A percentile compares a stretch with the other conserved stretches of the same genome.
phyloP scores from a whole-genome alignment of 2,888 invertebrate species.

The Dolichopus griseipennis region DNA sequence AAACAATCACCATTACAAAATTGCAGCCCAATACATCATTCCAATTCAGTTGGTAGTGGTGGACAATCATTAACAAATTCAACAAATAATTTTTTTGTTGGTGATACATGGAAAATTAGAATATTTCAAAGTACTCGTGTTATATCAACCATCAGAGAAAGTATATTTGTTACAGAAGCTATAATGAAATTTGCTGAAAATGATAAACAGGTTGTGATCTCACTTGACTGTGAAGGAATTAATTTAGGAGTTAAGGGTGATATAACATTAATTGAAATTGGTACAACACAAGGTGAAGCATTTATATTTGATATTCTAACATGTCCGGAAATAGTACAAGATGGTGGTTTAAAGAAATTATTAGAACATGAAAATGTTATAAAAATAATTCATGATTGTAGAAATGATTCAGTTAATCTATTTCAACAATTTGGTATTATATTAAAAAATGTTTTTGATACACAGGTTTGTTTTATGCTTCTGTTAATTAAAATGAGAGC shows the following conservation, averaged over 20 bases:
- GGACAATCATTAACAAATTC: conserved; percentile 42
- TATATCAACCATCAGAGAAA: conserved; percentile 69
- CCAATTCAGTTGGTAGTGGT: conserved; percentile 11
- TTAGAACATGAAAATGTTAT: conserved; percentile 72
- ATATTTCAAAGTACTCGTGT: conserved; percentile 74
- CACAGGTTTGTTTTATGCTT: conserved; percentile 51
- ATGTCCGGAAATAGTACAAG: conserved; percentile 67
- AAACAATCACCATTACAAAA: conserved; percentile 24
- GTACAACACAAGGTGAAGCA: conserved; percentile 70
- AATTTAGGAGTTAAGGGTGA: conserved; percentile 84
- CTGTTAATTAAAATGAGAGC: neutral
- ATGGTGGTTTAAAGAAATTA: conserved; percentile 69
- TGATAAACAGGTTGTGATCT: conserved; percentile 55
- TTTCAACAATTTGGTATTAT: conserved; percentile 77
- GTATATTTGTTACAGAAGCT: conserved; percentile 65
- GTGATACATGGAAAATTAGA: conserved; percentile 73
- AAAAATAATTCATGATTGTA: conserved; percentile 88
- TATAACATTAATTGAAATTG: conserved; percentile 77
- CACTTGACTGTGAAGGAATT: conserved; percentile 88
- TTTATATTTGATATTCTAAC: conserved; percentile 83
- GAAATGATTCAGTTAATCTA: conserved; percentile 82
- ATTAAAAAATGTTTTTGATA: conserved; percentile 80
- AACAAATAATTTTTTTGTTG: conserved; percentile 45
- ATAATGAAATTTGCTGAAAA: conserved; percentile 51
- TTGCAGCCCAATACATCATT: conserved; percentile 34